Evolutionary conservation across 2,797 vertebrate genomes (phyloP), one percentile per base, ranked within the genome.

Genomic region (Avahi laniger): DNA sequence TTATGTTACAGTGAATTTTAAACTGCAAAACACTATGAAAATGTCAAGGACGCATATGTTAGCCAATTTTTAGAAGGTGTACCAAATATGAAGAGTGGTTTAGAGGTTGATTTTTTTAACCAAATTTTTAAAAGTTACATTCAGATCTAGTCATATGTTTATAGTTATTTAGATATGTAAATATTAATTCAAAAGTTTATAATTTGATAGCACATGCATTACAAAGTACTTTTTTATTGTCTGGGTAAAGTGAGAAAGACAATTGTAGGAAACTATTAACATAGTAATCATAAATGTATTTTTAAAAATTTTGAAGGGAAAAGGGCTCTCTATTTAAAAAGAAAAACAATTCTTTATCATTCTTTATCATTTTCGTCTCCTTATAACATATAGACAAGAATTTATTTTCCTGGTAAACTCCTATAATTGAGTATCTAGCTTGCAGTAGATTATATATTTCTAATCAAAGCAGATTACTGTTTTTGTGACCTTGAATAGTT

Each of bases 401-500:
- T 82, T 78, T 94, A 9, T 87, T 91, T 95, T 86, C 26, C 46
- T 96, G 35, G 65, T 67, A 90, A 85, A 70, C 24, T 84, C 6
- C 20, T 69, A 0, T 91, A 95, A 86, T 28, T 89, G 52, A 70
- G 13, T 30, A 4, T 75, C 12, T 91, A 28, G 24, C 26, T n/a
- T 78, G 3, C 30, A 35, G 15, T 76, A 80, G n/a, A 54, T 89
- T 4, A 1, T 20, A 79, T 76, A 70, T 65, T n/a, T 96, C 73
- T 98, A 95, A 98, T 98, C 48, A 97, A 97, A 84, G 93, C 46
- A 97, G 65, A 98, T 92, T 95, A 54, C 70, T 97, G 73, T 86
- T 87, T 93, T 61, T 38, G 24, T 98, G 98, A 98, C 98, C 98
- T 98, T 98, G 97, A 95, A 41, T 91, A 96, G 97, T 91, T 98